Percentiles rank a stretch among this genome's conserved stretches.
Conservation (phyloP, 2,113 vertebrate genomes). For the Seriola quinqueradiata region DNA sequence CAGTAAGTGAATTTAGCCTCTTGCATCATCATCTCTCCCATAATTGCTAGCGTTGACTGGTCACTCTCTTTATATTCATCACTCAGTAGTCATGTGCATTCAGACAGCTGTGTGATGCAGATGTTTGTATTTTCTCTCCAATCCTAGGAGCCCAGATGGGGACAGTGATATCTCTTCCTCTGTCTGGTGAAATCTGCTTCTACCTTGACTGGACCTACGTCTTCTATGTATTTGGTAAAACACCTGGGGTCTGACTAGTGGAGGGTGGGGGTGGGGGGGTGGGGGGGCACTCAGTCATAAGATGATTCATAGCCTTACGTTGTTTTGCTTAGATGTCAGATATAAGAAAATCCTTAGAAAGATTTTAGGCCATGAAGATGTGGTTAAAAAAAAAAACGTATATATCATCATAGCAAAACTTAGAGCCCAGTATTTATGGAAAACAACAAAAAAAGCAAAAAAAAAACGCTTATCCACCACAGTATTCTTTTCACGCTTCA, state of each 20-base stretch:
- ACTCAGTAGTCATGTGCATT: background rate
- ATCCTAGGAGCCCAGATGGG: constrained; percentile 93
- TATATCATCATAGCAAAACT: background rate
- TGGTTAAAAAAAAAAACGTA: background rate
- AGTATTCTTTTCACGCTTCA: background rate
- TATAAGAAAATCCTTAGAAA: background rate
- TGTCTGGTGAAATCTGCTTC: constrained; percentile 95
- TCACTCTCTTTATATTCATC: background rate
- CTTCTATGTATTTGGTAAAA: constrained; percentile 97
- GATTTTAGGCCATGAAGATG: background rate
- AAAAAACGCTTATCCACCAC: background rate
- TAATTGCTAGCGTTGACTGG: too few relatives aligned
- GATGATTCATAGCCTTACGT: too few relatives aligned
- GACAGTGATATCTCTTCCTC: constrained; percentile 93
- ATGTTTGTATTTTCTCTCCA: constrained; percentile 20
- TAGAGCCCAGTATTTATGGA: too few relatives aligned
- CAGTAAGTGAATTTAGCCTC: too few relatives aligned
- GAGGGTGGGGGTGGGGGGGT: too few relatives aligned
- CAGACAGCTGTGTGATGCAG: background rate
- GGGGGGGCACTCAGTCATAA: too few relatives aligned
- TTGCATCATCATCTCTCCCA: too few relatives aligned
- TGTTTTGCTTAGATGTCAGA: too few relatives aligned
- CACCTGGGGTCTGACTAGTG: too few relatives aligned
- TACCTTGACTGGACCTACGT: constrained; percentile 96
- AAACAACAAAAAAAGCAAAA: too few relatives aligned